Conservation (phyloP, 2,888 invertebrate genomes). For the Coelinius sp. region DNA sequence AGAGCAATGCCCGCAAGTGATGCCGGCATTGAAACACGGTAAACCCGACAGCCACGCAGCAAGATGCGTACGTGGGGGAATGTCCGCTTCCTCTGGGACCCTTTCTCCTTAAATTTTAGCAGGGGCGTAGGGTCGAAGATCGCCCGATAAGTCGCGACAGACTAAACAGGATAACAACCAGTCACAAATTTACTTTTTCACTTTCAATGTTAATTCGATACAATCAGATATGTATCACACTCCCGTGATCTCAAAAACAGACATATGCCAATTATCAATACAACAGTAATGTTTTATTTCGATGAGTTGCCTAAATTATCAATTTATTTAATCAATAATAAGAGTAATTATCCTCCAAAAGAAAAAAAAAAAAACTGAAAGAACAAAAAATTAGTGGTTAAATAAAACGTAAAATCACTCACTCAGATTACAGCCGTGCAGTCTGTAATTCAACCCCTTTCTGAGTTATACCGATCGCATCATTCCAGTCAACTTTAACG, state of each 20-base stretch:
- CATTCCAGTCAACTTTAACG: neutral
- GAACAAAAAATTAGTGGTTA: neutral
- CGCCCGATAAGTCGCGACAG: neutral
- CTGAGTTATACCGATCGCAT: neutral
- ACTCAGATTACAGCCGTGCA: neutral
- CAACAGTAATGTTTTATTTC: neutral
- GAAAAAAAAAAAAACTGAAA: too few relatives aligned
- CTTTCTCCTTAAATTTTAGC: slow-evolving; percentile 51
- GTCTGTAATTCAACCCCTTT: neutral
- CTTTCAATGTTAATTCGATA: neutral
- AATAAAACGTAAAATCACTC: neutral
- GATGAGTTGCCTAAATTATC: neutral
- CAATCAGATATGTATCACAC: neutral
- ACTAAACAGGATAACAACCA: neutral
- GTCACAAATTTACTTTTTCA: neutral
- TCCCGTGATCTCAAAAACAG: neutral
- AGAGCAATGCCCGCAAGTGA: neutral
- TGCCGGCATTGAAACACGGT: slow-evolving; percentile 1
- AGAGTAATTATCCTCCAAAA: neutral
- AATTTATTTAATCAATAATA: neutral
- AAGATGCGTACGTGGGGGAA: slow-evolving; percentile 57
- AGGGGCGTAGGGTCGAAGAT: slow-evolving; percentile 51
- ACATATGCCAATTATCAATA: neutral
- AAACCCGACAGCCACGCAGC: neutral
- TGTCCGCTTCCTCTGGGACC: slow-evolving; percentile 49